Conservation (phyloP, 2,888 invertebrate genomes). For the Cosmopolites sordidus region DNA sequence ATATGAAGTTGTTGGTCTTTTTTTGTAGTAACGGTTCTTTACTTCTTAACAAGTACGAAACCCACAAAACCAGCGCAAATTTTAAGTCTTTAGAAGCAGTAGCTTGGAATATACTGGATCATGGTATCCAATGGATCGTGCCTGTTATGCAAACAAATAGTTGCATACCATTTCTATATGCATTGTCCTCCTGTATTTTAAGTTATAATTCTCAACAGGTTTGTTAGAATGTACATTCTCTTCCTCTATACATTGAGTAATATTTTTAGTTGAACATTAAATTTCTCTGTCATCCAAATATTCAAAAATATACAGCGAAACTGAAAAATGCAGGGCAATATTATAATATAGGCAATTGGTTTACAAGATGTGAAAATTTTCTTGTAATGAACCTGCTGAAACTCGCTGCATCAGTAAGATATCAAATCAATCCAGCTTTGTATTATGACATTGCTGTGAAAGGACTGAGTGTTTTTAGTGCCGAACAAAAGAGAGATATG, state of each 20-base stretch:
- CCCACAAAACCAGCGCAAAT: constrained; percentile 47
- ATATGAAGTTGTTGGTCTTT: too few species aligned
- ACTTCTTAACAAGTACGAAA: constrained; percentile 47
- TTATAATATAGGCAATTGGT: constrained; percentile 57
- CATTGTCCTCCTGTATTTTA: constrained; percentile 39
- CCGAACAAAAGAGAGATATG: constrained; percentile 56
- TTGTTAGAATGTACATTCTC: too few species aligned
- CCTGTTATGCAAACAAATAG: constrained; percentile 49
- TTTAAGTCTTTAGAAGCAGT: constrained; percentile 49
- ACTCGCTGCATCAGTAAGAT: constrained; percentile 41
- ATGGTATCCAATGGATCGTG: too few species aligned
- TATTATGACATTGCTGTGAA: constrained; percentile 58
- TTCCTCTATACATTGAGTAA: too few species aligned
- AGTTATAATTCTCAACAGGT: constrained; percentile 33
- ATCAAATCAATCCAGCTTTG: constrained; percentile 51
- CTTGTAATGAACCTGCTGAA: constrained; percentile 54
- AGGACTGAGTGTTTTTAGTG: constrained; percentile 57
- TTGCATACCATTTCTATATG: constrained; percentile 48
- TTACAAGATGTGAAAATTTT: constrained; percentile 60
- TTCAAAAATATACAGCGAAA: constrained; percentile 48
- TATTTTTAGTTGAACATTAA: constrained; percentile 42
- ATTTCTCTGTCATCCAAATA: constrained; percentile 46
- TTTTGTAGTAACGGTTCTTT: constrained; percentile 49
- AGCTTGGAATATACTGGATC: constrained; percentile 48
- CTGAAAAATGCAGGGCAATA: constrained; percentile 41